Percentiles rank a stretch among this genome's conserved stretches.
These are phyloP conservation scores for Brassicogethes aeneus DNA, from an alignment of 2,888 invertebrate species.

Conservation along the genomic window DNA sequence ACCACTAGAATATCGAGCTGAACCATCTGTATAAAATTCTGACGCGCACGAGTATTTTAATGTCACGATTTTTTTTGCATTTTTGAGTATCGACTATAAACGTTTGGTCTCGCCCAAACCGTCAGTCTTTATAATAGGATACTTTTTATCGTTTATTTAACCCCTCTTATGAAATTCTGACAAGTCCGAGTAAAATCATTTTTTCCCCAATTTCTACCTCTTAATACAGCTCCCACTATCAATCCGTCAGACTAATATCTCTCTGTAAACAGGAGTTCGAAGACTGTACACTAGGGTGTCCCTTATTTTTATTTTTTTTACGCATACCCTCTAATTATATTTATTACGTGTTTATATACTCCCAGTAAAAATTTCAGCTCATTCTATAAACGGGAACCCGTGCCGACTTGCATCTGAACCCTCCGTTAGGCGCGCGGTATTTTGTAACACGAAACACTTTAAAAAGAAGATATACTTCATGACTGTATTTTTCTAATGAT, in stretches of 20 bases:
- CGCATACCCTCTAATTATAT: too few species aligned
- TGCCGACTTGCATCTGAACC: too few species aligned
- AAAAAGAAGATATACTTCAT: too few species aligned
- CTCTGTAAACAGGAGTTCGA: conserved; percentile 13
- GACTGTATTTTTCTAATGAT: too few species aligned
- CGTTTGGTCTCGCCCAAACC: conserved; percentile 4
- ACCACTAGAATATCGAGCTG: conserved; percentile 7
- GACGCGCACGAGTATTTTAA: conserved; percentile 11
- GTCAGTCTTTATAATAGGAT: conserved; percentile 4
- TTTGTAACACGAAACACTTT: too few species aligned
- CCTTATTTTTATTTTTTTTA: too few species aligned
- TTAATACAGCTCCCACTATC: conserved; percentile 10
- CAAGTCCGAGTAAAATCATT: conserved; percentile 15
- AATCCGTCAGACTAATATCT: conserved; percentile 17
- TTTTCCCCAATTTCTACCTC: conserved; percentile 9
- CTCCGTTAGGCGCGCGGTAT: too few species aligned
- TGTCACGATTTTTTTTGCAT: conserved; percentile 8
- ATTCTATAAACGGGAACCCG: too few species aligned
- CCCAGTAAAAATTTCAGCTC: too few species aligned
- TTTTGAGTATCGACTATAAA: conserved; percentile 1
- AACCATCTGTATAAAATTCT: conserved; percentile 8
- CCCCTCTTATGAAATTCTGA: conserved; percentile 10
- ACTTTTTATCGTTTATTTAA: conserved; percentile 4
- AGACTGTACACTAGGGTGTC: too few species aligned
- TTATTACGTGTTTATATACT: too few species aligned